These are phyloP conservation scores for Sparus aurata DNA, from an alignment of 2,797 vertebrate species.

Conservation along the genomic window DNA sequence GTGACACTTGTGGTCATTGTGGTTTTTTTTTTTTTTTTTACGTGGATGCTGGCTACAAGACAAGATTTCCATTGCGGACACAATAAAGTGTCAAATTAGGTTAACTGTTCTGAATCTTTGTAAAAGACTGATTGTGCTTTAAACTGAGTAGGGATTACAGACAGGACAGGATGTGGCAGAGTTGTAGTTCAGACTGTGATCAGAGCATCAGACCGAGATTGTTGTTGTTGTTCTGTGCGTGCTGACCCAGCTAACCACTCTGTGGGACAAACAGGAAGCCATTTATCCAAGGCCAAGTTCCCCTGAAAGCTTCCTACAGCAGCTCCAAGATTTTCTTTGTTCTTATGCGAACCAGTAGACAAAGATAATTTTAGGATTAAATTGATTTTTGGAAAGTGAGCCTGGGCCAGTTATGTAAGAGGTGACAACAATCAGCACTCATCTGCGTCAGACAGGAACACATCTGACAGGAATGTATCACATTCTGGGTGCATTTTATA, in stretches of 20 bases:
- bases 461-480: background rate
- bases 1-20: slow-evolving; percentile 28
- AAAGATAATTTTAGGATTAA: slow-evolving; percentile 68
- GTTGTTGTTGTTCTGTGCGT: slow-evolving; percentile 57
- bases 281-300: slow-evolving; percentile 78
- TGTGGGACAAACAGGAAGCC: slow-evolving; percentile 74
- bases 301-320: slow-evolving; percentile 54
- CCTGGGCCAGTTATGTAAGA: slow-evolving; percentile 54
- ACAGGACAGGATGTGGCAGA: slow-evolving; percentile 21
- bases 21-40: slow-evolving; percentile 5
- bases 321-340: slow-evolving; percentile 67
- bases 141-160: slow-evolving; percentile 5
- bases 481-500: background rate
- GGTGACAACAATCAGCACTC: slow-evolving; percentile 15
- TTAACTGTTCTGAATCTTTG: slow-evolving; percentile 5
- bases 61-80: slow-evolving; percentile 27
- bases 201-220: slow-evolving; percentile 40
- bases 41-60: slow-evolving; percentile 21
- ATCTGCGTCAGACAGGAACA: slow-evolving; percentile 40
- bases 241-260: slow-evolving; percentile 67
- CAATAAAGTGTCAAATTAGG: slow-evolving; percentile 50
- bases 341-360: slow-evolving; percentile 56
- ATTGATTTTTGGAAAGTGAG: slow-evolving; percentile 59
- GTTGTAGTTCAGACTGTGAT: slow-evolving; percentile 40
- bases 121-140: slow-evolving; percentile 19